Conservation (phyloP, 1,140 invertebrate species). For the Tetramorium simillimum region DNA sequence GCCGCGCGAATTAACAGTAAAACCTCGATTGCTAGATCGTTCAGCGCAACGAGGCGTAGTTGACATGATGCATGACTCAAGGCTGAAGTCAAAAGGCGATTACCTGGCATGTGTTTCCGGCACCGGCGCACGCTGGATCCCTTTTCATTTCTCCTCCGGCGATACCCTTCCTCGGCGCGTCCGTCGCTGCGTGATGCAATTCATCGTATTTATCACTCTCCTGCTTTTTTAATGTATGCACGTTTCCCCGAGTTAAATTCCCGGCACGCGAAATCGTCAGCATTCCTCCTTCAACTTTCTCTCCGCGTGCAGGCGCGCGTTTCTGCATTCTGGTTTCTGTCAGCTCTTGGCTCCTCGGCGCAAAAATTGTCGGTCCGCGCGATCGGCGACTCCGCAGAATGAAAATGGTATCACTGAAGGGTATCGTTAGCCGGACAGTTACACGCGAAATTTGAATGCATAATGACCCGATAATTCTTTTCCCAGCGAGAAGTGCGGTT, state of each 20-base stretch:
- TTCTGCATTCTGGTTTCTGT: not conserved
- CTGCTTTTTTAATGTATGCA: slow-evolving; percentile 37
- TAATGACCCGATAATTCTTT: not conserved
- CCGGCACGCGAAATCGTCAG: not conserved
- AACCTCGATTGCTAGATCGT: slow-evolving; percentile 1
- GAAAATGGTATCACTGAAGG: not conserved
- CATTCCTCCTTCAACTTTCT: slow-evolving; percentile 29
- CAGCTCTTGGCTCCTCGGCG: not conserved
- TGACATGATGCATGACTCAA: slow-evolving; percentile 28
- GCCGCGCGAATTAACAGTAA: slow-evolving; percentile 3
- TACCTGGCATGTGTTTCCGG: slow-evolving; percentile 11
- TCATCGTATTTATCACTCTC: slow-evolving; percentile 57
- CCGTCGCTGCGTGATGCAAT: slow-evolving; percentile 29
- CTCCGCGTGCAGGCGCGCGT: not conserved
- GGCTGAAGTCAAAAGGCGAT: slow-evolving; percentile 51
- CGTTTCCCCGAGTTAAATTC: not conserved
- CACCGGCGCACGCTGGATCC: not conserved
- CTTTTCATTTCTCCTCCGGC: not conserved
- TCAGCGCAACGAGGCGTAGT: not conserved
- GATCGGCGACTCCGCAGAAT: not conserved
- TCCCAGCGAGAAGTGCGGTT: not conserved
- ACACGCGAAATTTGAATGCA: not conserved
- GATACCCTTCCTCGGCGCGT: not conserved
- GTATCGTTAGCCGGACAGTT: not conserved
- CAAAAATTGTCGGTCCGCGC: not conserved